Percentiles rank a stretch among this genome's conserved stretches.
These are phyloP conservation scores for Psittacula cyanocephala DNA, from an alignment of 2,113 vertebrate genomes.

Conservation along the genomic window DNA sequence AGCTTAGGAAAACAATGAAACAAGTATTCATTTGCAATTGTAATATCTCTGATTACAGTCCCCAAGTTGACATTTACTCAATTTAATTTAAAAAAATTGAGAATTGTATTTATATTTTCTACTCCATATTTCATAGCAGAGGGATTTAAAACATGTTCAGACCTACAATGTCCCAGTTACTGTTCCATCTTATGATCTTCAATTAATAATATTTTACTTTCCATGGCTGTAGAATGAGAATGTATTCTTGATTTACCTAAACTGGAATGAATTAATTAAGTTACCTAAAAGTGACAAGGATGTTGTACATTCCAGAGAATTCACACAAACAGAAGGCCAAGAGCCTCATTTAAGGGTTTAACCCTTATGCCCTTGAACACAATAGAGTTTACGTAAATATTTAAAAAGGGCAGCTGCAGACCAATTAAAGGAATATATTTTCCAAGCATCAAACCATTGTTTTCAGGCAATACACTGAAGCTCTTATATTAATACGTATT, in stretches of 20 bases:
- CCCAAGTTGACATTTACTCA: not conserved
- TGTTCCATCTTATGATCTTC: not conserved
- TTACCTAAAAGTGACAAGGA: not conserved
- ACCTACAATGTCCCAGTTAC: not conserved
- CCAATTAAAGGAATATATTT: conserved; percentile 51
- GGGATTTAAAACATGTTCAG: conserved; percentile 15
- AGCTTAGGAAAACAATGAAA: not conserved
- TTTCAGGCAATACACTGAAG: conserved; percentile 31
- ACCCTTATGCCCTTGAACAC: not conserved
- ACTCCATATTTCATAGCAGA: not conserved
- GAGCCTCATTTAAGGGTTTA: not conserved
- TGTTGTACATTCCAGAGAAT: not conserved
- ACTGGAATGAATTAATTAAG: not conserved
- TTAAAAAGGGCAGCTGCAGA: not conserved
- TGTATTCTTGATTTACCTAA: not conserved
- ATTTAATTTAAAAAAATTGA: not conserved
- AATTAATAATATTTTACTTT: not conserved
- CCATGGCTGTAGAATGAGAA: not conserved
- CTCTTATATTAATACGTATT: conserved; percentile 37
- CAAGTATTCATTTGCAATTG: not conserved
- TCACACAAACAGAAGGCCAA: not conserved
- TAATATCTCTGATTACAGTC: not conserved
- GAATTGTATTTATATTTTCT: not conserved
- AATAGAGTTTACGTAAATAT: conserved; percentile 44
- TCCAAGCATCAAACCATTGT: conserved; percentile 41